Evolutionary conservation across 2,113 vertebrate species (phyloP), one percentile per base, ranked within the genome.

Genomic region (Oenanthe oenanthe): DNA sequence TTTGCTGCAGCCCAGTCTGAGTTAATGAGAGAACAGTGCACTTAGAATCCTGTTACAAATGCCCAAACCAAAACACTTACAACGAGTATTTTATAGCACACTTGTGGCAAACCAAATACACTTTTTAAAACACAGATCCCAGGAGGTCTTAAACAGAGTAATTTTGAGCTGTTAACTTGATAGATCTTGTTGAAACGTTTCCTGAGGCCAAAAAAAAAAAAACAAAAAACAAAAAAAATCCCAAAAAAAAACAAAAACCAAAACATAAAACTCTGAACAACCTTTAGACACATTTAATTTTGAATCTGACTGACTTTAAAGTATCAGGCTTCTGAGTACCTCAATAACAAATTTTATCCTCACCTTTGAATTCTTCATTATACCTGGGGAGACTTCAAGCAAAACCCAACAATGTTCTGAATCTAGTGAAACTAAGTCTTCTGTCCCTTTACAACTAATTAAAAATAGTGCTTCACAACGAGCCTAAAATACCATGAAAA

Each of bases 381-480:
- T 29, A 75, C 19, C 22, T 34, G 12, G 14, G 40, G 25, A 82
- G 6, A 38, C 29, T 76, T 79, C 34, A 82, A 48, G 16, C 12
- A 79, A 85, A 88, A 92, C 26, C 32, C 43, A 85, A 38, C 8
- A 43, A 36, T 4, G 4, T 31, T 94, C 62, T 58, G 29, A 81
- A 72, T 26, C 9, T 14, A 71, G 56, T n/a, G 26, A 62, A 82
- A 82, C 10, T 48, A 12, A 92, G 17, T 22, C 40, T 86, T 61
- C 75, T 62, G 57, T 36, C 32, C 38, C 47, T 28, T 36, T 32
- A 31, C 11, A 26, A 65, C 12, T 10, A 10, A 80, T 10, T 28
- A 17, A 56, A 71, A 61, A 70, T 29, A 8, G 0, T 11, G n/a
- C 25, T 53, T 71, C 26, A 45, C 4, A 40, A 18, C 0, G 0